Base-by-base conservation (phyloP, 2,888 invertebrate genomes). In the Cerastis leucographa region DNA sequence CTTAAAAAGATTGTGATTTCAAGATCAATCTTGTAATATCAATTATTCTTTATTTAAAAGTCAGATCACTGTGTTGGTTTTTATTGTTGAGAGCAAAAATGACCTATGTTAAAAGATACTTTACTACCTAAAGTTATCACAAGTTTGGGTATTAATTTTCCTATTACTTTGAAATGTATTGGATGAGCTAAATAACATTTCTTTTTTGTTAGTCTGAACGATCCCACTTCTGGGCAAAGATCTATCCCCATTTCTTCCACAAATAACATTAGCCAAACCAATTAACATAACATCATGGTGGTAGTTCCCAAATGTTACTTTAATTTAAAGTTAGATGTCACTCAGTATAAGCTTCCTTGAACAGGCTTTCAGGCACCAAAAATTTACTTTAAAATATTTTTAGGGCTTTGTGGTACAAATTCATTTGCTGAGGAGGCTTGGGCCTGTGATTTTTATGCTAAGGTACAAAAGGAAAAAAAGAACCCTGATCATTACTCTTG, bases 1-100 rank as follows among this genome's bases (percentile, higher is more conserved):
- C 62, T 44, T 25, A 40, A 17, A 40, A 62, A 35, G 9, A 59
- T 59, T 64, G 11, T 40, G 49, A 75, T 69, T 80, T 76, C 35
- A 59, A 51, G 51, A 61, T 40, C 25, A 66, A 74, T 35, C 6
- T 44, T 66, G 11, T 51, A 61, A 76, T 25, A 17, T 35, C 1
- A 19, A 61, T 61, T 35, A 19, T 22, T 51, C 44, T n/a, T 46
- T 0, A 59, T 51, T 51, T 44, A n/a, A 44, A 62, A 44, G 17
- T 14, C 14, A 29, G 42, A 22, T 29, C 29, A 49, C 44, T 74
- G 22, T 42, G 8, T 25, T 40, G 25, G 40, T 76, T 75, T 49
- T n/a, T 59, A 40, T 44, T 59, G 5, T 59, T 25, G 25, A 40
- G 29, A 62, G 2, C 6, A 42, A n/a, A n/a, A 29, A 29, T 22